A percentile compares a stretch with the other conserved stretches of the same genome.
phyloP scores from a whole-genome alignment of 35 echinoderm and acorn worm species.

The Lytechinus variegatus region DNA sequence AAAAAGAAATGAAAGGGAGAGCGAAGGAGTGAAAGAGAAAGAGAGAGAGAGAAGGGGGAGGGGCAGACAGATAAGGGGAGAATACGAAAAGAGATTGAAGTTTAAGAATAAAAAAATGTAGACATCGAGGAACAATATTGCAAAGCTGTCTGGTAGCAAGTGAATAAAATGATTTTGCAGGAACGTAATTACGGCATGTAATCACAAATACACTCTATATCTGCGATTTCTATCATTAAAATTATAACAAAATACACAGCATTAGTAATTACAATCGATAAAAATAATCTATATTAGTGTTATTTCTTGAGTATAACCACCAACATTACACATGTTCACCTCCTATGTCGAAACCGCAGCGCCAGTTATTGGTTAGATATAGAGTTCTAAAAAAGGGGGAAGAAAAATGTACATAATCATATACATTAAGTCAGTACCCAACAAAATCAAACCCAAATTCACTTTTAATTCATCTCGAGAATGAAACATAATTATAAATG shows the following conservation, averaged over 20 bases:
- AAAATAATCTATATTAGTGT: background rate
- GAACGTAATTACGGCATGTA: background rate
- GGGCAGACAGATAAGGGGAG: background rate
- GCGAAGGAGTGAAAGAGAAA: background rate
- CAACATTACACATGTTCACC: background rate
- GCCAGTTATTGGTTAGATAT: slow-evolving; percentile 3
- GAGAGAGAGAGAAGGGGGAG: background rate
- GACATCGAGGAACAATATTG: background rate
- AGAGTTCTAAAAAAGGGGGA: background rate
- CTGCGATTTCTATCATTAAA: background rate
- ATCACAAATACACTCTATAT: background rate
- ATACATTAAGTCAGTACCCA: background rate
- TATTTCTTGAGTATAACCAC: slow-evolving; percentile 4
- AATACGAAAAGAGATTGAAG: no score
- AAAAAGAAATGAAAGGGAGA: background rate
- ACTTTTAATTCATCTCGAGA: background rate
- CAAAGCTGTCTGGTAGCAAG: background rate
- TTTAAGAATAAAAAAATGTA: background rate
- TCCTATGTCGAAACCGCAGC: background rate
- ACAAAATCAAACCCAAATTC: background rate
- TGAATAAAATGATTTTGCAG: background rate
- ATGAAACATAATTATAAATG: background rate
- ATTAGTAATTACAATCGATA: background rate
- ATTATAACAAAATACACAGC: background rate
- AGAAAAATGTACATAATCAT: slow-evolving; percentile 19